Percentiles rank a stretch among this genome's conserved stretches.
Evolutionary conservation across 2,113 vertebrate species (phyloP).

Genomic region (Carassius gibelio): DNA sequence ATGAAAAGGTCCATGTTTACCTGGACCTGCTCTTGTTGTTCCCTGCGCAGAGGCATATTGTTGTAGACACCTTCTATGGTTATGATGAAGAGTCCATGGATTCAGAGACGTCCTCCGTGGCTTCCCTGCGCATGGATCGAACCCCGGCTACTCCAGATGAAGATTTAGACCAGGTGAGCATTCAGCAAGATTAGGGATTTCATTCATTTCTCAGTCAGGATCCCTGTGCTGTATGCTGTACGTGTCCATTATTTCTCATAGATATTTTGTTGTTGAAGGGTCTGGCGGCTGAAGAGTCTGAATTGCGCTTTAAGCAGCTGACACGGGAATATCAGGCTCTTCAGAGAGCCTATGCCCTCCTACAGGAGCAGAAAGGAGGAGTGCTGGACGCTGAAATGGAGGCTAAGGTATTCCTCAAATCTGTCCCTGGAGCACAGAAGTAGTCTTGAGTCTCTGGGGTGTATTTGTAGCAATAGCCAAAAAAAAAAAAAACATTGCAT

Average conservation of each 20-base stretch:
- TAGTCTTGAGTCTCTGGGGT: too few species aligned
- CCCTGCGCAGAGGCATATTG: constrained; percentile 84
- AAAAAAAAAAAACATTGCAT: too few species aligned
- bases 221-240: background rate
- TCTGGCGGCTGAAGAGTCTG: constrained; percentile 92
- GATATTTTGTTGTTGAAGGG: constrained; percentile 71
- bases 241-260: constrained; percentile 25
- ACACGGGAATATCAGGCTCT: constrained; percentile 97
- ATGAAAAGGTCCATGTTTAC: background rate
- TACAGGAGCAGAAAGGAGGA: constrained; percentile 96
- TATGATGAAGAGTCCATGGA: constrained; percentile 99
- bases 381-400: constrained; percentile 94
- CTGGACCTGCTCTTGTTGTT: background rate
- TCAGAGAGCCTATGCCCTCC: constrained; percentile 93
- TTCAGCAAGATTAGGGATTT: background rate
- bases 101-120: constrained; percentile 94
- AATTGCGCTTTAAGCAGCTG: constrained; percentile 93
- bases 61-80: constrained; percentile 93
- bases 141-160: constrained; percentile 97
- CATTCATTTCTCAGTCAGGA: background rate
- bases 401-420: constrained; percentile 80
- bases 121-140: constrained; percentile 90
- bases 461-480: too few species aligned
- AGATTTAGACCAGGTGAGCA: constrained; percentile 87
- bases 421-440: too few species aligned